phyloP scores from a whole-genome alignment of 1,140 invertebrate species.

The Aphaenogaster floridana region DNA sequence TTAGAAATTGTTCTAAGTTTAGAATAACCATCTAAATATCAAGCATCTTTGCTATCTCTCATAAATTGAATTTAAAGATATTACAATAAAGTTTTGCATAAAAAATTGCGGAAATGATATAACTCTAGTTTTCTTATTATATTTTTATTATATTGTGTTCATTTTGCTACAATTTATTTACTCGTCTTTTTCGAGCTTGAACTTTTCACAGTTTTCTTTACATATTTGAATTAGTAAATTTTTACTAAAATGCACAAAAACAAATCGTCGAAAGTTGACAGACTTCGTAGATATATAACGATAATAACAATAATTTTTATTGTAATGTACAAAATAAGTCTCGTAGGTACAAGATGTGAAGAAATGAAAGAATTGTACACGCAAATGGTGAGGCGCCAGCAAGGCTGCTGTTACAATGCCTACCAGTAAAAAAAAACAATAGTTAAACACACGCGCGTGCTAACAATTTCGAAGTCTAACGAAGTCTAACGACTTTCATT shows the following conservation, averaged over 20 bases:
- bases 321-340: neutral
- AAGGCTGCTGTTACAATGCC: neutral
- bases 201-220: neutral
- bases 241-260: neutral
- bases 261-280: neutral
- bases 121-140: conserved; percentile 1
- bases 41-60: neutral
- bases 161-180: conserved; percentile 12
- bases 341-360: neutral
- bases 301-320: neutral
- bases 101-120: neutral
- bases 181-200: neutral
- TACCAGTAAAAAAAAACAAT: neutral
- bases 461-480: neutral
- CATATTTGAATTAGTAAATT: neutral
- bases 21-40: neutral
- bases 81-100: neutral
- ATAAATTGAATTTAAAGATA: neutral
- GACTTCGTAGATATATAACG: neutral
- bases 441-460: neutral
- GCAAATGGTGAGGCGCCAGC: neutral
- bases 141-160: neutral
- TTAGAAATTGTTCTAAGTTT: neutral
- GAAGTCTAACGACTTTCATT: conserved; percentile 3
- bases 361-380: neutral